phyloP scores from a whole-genome alignment of 2,113 vertebrate genomes.

The Pseudolaguvia tuberculata region DNA sequence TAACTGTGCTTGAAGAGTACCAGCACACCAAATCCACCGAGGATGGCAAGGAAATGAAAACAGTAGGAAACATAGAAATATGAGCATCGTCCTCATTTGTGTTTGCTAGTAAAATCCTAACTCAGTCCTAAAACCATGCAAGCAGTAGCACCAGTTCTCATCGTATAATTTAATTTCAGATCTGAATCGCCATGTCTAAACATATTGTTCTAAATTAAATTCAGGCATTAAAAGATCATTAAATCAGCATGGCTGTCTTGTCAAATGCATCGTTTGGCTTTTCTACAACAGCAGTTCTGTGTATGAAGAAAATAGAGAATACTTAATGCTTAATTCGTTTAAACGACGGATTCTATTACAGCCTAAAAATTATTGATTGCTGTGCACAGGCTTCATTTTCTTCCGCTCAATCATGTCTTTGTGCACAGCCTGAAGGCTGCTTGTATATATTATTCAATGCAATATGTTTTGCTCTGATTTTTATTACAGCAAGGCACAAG shows the following conservation, averaged over 20 bases:
- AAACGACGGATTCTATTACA: neutral
- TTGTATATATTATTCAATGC: slow-evolving; percentile 35
- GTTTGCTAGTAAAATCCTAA: slow-evolving; percentile 9
- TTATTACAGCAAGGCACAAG: slow-evolving; percentile 15
- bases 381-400: slow-evolving; percentile 8
- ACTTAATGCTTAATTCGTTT: slow-evolving; percentile 7
- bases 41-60: slow-evolving; percentile 21
- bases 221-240: slow-evolving; percentile 4
- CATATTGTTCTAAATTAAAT: neutral
- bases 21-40: slow-evolving; percentile 46
- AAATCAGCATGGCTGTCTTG: neutral
- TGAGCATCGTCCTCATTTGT: slow-evolving; percentile 9
- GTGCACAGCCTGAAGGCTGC: slow-evolving; percentile 13
- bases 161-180: slow-evolving; percentile 11
- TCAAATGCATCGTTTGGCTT: neutral
- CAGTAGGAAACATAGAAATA: slow-evolving; percentile 29
- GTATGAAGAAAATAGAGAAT: slow-evolving; percentile 5
- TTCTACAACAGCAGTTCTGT: neutral
- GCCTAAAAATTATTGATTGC: slow-evolving; percentile 20
- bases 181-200: neutral
- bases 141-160: slow-evolving; percentile 2
- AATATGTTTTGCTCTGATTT: slow-evolving; percentile 23
- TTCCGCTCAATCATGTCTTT: neutral
- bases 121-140: neutral
- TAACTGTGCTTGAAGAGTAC: slow-evolving; percentile 49